Percentiles rank a stretch among this genome's conserved stretches.
These are phyloP conservation scores for Echinometra lucunter DNA, from an alignment of 53 echinoderm and acorn worm species.

Conservation along the genomic window DNA sequence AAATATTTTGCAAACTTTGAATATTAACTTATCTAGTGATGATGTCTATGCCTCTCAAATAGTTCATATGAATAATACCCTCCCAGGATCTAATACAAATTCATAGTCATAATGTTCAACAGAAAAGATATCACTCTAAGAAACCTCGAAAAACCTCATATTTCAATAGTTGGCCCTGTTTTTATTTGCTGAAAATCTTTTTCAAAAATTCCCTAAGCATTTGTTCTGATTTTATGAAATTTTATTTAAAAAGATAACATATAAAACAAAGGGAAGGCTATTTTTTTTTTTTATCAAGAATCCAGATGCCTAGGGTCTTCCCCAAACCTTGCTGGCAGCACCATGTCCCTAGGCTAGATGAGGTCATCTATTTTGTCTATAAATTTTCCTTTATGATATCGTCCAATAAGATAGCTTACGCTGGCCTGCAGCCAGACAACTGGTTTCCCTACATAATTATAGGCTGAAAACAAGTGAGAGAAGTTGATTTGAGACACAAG, in stretches of 20 bases:
- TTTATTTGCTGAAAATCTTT: neutral
- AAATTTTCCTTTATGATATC: neutral
- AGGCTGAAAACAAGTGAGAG: neutral
- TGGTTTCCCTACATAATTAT: neutral
- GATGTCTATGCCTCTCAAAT: neutral
- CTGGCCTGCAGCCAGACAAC: constrained; percentile 13
- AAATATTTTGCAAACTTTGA: too few species aligned
- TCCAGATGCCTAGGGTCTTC: neutral
- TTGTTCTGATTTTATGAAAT: too few species aligned
- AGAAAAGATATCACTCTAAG: too few species aligned
- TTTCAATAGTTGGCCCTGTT: neutral
- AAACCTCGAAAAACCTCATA: too few species aligned
- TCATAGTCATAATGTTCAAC: too few species aligned
- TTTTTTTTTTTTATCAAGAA: neutral
- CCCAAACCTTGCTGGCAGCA: constrained; percentile 42
- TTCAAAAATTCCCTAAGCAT: neutral
- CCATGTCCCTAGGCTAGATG: constrained; percentile 18
- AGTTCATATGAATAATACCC: neutral
- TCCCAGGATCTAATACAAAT: neutral
- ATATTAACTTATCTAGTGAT: too few species aligned
- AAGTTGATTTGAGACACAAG: neutral
- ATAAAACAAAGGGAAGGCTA: neutral
- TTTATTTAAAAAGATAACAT: too few species aligned
- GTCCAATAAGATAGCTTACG: neutral
- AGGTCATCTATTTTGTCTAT: constrained; percentile 34